Evolutionary conservation across 2,888 invertebrate species (phyloP).

Genomic region (Onchidella celtica): DNA sequence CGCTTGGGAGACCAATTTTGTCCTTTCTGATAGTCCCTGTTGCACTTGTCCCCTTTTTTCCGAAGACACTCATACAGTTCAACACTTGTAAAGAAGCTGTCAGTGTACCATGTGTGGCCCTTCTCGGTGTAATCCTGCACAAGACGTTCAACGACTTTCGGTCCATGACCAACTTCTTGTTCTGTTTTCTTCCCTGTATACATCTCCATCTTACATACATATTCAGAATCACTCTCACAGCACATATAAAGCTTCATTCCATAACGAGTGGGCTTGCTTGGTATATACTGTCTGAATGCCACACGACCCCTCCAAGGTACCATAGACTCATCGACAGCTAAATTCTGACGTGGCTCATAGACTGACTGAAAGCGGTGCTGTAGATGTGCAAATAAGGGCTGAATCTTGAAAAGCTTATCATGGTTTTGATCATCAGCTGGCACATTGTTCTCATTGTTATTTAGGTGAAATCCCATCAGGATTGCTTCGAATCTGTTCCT

Average conservation of each 20-base stretch:
- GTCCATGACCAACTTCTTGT: too few species aligned
- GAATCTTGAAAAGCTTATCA: constrained; percentile 4
- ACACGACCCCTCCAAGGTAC: neutral
- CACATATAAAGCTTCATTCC: constrained; percentile 1
- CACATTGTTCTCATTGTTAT: too few species aligned
- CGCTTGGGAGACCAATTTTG: neutral
- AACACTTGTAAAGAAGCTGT: constrained; percentile 50
- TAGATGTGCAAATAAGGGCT: constrained; percentile 7
- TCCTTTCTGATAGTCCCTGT: constrained; percentile 39
- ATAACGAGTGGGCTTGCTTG: neutral
- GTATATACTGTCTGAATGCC: neutral
- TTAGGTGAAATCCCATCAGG: constrained; percentile 12
- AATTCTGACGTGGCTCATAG: constrained; percentile 6
- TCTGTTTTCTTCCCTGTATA: constrained; percentile 13
- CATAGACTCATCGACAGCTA: constrained; percentile 16
- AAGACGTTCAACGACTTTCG: too few species aligned
- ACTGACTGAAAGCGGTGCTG: neutral
- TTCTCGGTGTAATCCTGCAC: too few species aligned
- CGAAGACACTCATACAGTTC: constrained; percentile 48
- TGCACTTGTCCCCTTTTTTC: constrained; percentile 37
- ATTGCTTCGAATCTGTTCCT: constrained; percentile 14
- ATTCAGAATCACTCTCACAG: constrained; percentile 24
- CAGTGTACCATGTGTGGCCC: too few species aligned
- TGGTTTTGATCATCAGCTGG: constrained; percentile 8
- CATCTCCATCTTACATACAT: constrained; percentile 30